Evolutionary conservation across 2,113 vertebrate species (phyloP), one percentile per base, ranked within the genome.

Genomic region (Gallinago media): DNA sequence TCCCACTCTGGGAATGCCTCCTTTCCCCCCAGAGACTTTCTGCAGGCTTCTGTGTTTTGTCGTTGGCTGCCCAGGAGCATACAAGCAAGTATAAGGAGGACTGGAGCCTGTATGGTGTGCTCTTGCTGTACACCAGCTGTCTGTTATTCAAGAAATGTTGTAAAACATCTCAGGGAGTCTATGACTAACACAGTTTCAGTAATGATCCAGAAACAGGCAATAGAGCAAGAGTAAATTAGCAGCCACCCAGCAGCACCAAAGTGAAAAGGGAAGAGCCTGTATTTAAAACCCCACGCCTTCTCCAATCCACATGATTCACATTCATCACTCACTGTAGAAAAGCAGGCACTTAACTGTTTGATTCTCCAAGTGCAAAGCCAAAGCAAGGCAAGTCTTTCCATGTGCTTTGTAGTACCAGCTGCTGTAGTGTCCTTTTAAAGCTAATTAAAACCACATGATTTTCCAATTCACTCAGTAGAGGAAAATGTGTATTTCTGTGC

Each of bases 191-290:
- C 54, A 55, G 56, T 56, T 87, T 93, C 86, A 89, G 70, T 89
- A 96, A 90, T 16, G 38, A 95, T 80, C 82, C 92, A 93, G 94
- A 91, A 82, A 94, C 70, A 92, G 52, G 40, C 88, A 84, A 81
- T 62, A 89, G 85, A 94, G 68, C 95, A 86, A 65, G 63, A 94
- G 83, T 81, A 92, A 96, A 95, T 96, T 92, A 96, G 73, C 96
- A 95, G 65, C 52, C 79, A 84, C 52, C 31, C 66, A 0, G 75
- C 90, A 88, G 75, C 44, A 78, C 65, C 2, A 3, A 92, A 94
- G 83, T 25, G 76, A 86, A 83, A 88, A 59, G 85, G 55, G 31
- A 96, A 94, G 65, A 92, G 72, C 19, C 83, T 89, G 61, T 92
- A 49, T 95, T 94, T 93, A 89, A 94, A 95, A 72, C 52, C 65